phyloP scores from a whole-genome alignment of 2,888 invertebrate species.

The Drosophila lacicola region DNA sequence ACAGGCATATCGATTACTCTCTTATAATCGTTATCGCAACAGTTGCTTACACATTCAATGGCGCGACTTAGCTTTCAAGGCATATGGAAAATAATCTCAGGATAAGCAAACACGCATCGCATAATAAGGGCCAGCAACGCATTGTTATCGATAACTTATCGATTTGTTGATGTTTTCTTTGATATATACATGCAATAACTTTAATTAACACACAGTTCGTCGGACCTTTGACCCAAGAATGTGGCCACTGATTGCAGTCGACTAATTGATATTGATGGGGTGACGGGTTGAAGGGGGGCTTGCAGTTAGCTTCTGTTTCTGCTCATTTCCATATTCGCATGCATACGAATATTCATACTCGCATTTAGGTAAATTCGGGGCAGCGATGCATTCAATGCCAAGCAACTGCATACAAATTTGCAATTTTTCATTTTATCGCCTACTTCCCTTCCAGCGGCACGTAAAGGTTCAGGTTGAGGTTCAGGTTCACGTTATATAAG shows the following conservation, averaged over 20 bases:
- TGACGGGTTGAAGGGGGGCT: neutral
- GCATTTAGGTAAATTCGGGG: constrained; percentile 37
- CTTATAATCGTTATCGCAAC: no score
- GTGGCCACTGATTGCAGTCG: constrained; percentile 6
- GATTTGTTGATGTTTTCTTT: neutral
- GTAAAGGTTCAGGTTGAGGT: neutral
- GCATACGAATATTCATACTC: constrained; percentile 49
- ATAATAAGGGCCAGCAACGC: no score
- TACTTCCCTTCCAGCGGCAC: neutral
- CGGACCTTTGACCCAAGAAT: constrained; percentile 9
- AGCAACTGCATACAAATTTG: constrained; percentile 43
- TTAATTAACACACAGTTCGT: constrained; percentile 31
- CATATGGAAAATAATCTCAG: no score
- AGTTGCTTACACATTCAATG: no score
- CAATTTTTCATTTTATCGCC: constrained; percentile 43
- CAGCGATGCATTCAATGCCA: constrained; percentile 56
- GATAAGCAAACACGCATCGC: no score
- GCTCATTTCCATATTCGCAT: constrained; percentile 45
- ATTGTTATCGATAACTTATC: neutral
- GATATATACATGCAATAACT: neutral
- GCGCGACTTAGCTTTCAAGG: no score
- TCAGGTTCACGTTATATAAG: neutral
- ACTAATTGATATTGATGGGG: neutral
- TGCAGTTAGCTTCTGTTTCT: constrained; percentile 8
- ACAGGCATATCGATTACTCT: no score